These are phyloP conservation scores for Nyctibius bracteatus DNA, from an alignment of 2,113 vertebrate species.

Conservation along the genomic window DNA sequence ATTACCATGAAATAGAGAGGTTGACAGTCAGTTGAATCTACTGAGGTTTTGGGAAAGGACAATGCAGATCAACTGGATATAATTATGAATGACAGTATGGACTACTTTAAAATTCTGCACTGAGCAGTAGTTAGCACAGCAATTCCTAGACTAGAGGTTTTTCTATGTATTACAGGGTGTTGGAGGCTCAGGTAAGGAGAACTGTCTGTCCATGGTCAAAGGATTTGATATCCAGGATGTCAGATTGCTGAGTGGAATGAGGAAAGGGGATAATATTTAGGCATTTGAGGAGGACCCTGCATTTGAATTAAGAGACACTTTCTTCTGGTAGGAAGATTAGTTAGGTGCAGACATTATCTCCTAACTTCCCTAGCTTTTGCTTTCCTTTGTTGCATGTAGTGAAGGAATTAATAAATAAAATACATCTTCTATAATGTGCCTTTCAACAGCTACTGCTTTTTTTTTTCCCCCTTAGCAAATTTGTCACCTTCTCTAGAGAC, in stretches of 20 bases:
- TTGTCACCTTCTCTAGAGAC: background rate
- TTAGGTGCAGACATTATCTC: background rate
- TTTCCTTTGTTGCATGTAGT: background rate
- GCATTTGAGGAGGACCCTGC: background rate
- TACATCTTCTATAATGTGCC: background rate
- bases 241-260: background rate
- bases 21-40: background rate
- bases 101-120: background rate
- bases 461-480: background rate
- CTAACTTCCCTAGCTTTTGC: background rate
- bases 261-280: background rate
- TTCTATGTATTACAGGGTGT: background rate
- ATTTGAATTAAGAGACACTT: background rate
- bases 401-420: background rate
- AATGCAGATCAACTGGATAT: background rate
- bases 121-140: background rate
- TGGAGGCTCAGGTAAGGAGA: background rate
- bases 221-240: background rate
- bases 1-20: background rate
- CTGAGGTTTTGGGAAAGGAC: background rate
- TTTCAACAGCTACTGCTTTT: background rate
- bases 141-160: background rate
- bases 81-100: background rate
- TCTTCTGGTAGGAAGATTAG: background rate
- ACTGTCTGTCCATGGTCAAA: background rate